These are phyloP conservation scores for Arnoldichthys spilopterus DNA, from an alignment of 2,797 vertebrate species.

Conservation along the genomic window DNA sequence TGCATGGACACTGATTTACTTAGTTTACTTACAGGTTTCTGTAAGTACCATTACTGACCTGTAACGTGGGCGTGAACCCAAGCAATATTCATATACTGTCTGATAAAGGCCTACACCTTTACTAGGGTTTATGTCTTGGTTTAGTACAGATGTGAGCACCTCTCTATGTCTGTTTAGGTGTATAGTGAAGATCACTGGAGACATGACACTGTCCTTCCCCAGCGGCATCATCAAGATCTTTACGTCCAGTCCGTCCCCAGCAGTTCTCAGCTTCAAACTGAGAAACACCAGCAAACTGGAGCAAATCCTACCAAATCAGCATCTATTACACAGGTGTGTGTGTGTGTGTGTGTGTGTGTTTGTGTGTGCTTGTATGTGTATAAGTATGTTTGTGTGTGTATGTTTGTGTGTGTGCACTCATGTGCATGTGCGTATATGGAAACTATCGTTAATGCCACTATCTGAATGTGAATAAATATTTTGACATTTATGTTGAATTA, in stretches of 20 bases:
- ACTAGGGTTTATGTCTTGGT: too few relatives aligned
- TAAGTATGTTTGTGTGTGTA: not conserved
- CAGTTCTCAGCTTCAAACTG: constrained; percentile 92
- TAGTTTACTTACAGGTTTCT: too few relatives aligned
- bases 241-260: constrained; percentile 91
- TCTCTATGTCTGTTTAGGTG: constrained; percentile 78
- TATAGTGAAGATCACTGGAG: constrained; percentile 98
- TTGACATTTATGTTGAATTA: too few relatives aligned
- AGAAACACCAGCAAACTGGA: constrained; percentile 92
- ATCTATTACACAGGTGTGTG: constrained; percentile 88
- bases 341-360: not conserved
- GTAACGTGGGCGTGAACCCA: too few relatives aligned
- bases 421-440: not conserved
- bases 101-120: too few relatives aligned
- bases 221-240: constrained; percentile 98
- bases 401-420: not conserved
- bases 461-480: too few relatives aligned
- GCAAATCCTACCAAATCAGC: constrained; percentile 95
- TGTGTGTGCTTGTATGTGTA: too few relatives aligned
- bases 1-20: too few relatives aligned
- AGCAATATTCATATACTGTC: too few relatives aligned
- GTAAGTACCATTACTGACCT: too few relatives aligned
- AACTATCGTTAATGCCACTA: too few relatives aligned
- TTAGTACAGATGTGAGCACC: too few relatives aligned
- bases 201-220: constrained; percentile 97